Evolutionary conservation across 2,113 vertebrate species (phyloP).

Genomic region (Microtus montanus): DNA sequence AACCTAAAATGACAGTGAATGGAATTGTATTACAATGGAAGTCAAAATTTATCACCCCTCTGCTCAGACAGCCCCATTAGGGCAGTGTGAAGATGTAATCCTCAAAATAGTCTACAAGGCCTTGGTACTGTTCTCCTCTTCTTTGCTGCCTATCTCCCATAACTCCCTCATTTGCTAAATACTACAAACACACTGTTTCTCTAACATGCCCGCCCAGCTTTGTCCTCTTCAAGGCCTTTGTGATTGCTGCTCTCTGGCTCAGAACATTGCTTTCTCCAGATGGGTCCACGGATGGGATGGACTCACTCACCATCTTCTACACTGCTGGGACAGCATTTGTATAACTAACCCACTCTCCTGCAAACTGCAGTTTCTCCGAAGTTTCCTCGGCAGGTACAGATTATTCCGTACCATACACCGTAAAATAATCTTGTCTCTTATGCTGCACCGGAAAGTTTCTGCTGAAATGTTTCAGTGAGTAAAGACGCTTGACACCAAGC

Average conservation of each 20-base stretch:
- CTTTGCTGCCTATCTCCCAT: background rate
- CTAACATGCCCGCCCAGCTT: conserved; percentile 13
- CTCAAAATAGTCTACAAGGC: background rate
- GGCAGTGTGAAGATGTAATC: background rate
- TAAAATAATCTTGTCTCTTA: background rate
- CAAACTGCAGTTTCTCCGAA: conserved; percentile 1
- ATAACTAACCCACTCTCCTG: background rate
- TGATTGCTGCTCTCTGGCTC: background rate
- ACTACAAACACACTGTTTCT: conserved; percentile 23
- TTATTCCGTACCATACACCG: background rate
- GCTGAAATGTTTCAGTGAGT: background rate
- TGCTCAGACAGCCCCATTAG: background rate
- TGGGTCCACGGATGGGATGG: background rate
- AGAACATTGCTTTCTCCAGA: conserved; percentile 18
- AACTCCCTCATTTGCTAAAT: conserved; percentile 9
- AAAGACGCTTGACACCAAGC: background rate
- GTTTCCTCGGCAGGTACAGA: background rate
- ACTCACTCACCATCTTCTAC: background rate
- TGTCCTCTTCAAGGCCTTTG: conserved; percentile 47
- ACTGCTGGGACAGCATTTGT: background rate
- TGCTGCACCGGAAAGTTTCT: background rate
- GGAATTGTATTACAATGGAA: background rate
- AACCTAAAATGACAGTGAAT: background rate
- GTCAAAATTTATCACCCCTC: background rate
- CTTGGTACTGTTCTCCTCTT: background rate